Base-by-base conservation (phyloP, 2,888 invertebrate genomes). In the Mythimna lalbum region DNA sequence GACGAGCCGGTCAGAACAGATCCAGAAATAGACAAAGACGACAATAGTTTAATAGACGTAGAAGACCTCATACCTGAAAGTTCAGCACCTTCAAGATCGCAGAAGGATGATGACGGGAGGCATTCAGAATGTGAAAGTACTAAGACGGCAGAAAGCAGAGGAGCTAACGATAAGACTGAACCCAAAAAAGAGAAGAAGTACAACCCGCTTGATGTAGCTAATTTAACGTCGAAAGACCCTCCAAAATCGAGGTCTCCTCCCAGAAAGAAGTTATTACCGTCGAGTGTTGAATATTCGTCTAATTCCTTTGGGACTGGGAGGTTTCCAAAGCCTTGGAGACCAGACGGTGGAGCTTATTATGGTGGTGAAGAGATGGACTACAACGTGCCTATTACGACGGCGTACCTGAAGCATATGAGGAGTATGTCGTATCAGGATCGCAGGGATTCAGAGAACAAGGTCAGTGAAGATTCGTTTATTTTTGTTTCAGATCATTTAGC, bases 351-450 rank as follows among this genome's bases (percentile, higher is more conserved):
- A 73, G 89, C 91, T 68, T 91, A 89, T 82, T 92, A 94, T 87
- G 89, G 94, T 57, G 95, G 95, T 23, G 96, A 96, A 43, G 96
- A 97, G 74, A 97, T 98, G 81, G 98, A 98, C 94, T 98, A 97
- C 96, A 98, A 98, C 88, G 97, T 98, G 88, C 98, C 99, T 60
- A 98, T 98, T 84, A 99, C 98, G 61, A 98, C 98, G 65, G 98
- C 98, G 49, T 98, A 98, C 94, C 96, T 99, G 92, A 98, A 98
- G 91, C 97, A 98, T 89, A 98, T 98, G 96, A 96, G 98, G 90
- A 98, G 96, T 91, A 96, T 98, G 92, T 97, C 90, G 73, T 93
- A 90, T 72, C 94, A 94, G 79, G 95, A 95, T 23, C 88, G 92
- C 43, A 78, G 92, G 80, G 94, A 93, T 52, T 85, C 88, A 69